A percentile compares a stretch with the other conserved stretches of the same genome.
Evolutionary conservation across 1,140 invertebrate species (phyloP).

Genomic region (Meteorus sp.): DNA sequence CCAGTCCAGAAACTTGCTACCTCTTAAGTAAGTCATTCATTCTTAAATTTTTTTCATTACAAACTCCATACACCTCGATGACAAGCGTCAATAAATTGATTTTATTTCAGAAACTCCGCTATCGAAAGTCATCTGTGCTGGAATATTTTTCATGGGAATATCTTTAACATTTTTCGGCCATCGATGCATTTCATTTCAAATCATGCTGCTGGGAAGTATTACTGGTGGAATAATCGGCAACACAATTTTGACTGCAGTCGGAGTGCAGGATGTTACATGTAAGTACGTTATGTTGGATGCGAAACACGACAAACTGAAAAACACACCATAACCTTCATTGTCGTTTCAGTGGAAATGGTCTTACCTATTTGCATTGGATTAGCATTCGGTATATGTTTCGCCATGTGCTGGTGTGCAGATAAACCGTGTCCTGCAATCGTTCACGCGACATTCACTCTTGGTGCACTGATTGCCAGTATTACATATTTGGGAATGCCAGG

Average conservation of each 20-base stretch:
- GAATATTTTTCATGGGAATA: conserved; percentile 62
- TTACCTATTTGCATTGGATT: conserved; percentile 22
- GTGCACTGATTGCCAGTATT: conserved; percentile 62
- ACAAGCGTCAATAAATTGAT: neutral
- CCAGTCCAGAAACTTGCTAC: conserved; percentile 54
- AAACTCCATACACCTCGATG: neutral
- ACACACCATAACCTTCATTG: neutral
- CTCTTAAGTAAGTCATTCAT: conserved; percentile 48
- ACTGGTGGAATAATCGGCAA: conserved; percentile 58
- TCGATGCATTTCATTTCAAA: too few species aligned
- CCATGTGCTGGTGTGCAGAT: conserved; percentile 61
- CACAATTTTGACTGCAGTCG: conserved; percentile 40
- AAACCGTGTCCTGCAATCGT: conserved; percentile 63
- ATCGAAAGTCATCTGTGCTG: conserved; percentile 57
- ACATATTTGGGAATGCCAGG: conserved; percentile 62
- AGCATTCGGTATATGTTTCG: conserved; percentile 59
- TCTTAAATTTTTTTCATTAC: neutral
- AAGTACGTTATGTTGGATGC: conserved; percentile 16
- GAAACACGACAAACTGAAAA: neutral
- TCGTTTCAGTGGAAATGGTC: conserved; percentile 25
- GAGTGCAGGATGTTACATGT: conserved; percentile 33
- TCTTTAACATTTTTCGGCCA: too few species aligned
- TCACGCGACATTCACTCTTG: conserved; percentile 61
- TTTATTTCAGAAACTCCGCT: conserved; percentile 22
- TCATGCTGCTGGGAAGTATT: too few species aligned